Evolutionary conservation across 2,888 invertebrate species (phyloP), one percentile per base, ranked within the genome.

Genomic region (Apamea crenata): DNA sequence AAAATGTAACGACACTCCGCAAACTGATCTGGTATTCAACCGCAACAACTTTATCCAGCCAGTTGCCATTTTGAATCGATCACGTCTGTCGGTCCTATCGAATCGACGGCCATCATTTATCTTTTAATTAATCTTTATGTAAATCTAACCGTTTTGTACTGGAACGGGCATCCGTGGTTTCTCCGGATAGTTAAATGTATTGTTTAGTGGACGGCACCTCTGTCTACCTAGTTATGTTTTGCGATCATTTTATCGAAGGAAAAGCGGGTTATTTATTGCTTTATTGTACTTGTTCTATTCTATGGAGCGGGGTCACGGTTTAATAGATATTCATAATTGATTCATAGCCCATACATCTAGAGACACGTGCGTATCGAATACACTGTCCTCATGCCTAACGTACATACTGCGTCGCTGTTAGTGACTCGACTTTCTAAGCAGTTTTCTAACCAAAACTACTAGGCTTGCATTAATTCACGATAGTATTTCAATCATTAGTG

Each of bases 121-220:
- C 82, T 87, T 84, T 87, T 87, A 86, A 87, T 87, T 86, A 82
- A 87, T 87, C 75, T 83, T 74, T 80, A 71, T 67, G 77, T 80
- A 86, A 86, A 86, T 86, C 74, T 50, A 14, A 25, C 61, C 29
- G 77, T 71, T 82, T 84, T 78, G 67, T 78, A 36, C 61, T 44
- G 71, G 69, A 75, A 77, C 47, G 56, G 66, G 70, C 59, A 66
- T 65, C 65, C 25, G 36, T 44, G 47, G 68, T 74, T 77, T 44
- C 56, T 77, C 14, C 1, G 50, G 44, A 75, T 70, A 73, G 77
- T 75, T 77, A 84, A 74, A 70, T 83, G 56, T 70, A 21, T 72
- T 79, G 74, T 75, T 47, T 73, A 61, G 61, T 76, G 21, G 69
- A 53, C 10, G 65, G 65, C 4, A 71, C 16, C 1, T 18, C 25